Base-by-base conservation (phyloP, 2,888 invertebrate genomes). In the Tachina grossa region DNA sequence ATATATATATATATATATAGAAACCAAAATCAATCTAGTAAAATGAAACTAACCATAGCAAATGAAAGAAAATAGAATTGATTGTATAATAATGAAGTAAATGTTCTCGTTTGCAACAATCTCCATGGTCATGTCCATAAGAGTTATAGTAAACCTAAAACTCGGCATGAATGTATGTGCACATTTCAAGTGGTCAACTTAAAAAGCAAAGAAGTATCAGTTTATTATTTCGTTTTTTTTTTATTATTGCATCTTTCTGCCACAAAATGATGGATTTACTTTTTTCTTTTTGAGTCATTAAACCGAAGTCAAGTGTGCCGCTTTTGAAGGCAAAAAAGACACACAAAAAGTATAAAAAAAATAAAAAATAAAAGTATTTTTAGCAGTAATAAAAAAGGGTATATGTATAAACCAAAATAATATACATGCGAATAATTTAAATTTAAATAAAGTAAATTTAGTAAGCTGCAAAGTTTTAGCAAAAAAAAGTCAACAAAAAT, bases 251-350 rank as follows among this genome's bases (percentile, higher is more conserved):
- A 31, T 39, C 41, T 19, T 72, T 16, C 82, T 82, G 51, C 68
- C 69, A 61, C 78, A 66, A 80, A 68, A 85, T 83, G 76, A 85
- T 83, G 79, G 71, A 83, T 83, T 80, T 76, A 80, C 55, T 83
- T 79, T 39, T 39, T 49, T 49, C 14, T 47, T 61, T 45, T 53
- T 1, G 16, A 41, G 66, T 72, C 49, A 76, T 77, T 71, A 72
- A 83, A 51, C 66, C 61, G 75, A 81, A 78, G 69, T 78, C 65
- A 82, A 82, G 75, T 69, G 71, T 75, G 82, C 84, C 85, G 85
- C 82, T 82, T 78, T 82, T 41, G 39, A 79, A 75, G 41, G 41
- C 71, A 16, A 22, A 19, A 41, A 4, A 8, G 1, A 43, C 14
- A 31, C 6, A 5, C 1, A 49, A 9, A 49, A 66, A 49, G 39